phyloP scores from a whole-genome alignment of 2,888 invertebrate species.

The Pristionchus japonicus region DNA sequence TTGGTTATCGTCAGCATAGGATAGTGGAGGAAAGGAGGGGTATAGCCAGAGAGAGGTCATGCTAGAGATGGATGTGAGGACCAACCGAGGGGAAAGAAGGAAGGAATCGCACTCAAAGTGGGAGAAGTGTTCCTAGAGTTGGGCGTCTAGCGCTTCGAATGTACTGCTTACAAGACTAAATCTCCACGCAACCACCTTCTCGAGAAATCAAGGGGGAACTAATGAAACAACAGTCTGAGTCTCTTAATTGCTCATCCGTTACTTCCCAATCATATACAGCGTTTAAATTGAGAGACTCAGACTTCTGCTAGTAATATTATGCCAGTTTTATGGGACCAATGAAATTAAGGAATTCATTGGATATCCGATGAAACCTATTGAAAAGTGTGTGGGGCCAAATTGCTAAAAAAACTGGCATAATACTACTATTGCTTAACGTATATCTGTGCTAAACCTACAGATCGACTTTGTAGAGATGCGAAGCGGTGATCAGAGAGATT shows the following conservation, averaged over 20 bases:
- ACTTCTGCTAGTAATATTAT: too few relatives aligned
- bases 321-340: too few relatives aligned
- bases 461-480: constrained; percentile 74
- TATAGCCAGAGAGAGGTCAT: not conserved
- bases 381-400: too few relatives aligned
- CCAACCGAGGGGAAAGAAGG: not conserved
- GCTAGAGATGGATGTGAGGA: not conserved
- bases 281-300: too few relatives aligned
- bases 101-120: not conserved
- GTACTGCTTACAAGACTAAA: not conserved
- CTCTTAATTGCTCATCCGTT: not conserved
- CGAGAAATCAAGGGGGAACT: not conserved
- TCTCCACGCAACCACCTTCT: not conserved
- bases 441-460: constrained; percentile 61
- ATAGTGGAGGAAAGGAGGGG: not conserved
- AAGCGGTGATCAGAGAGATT: constrained; percentile 73
- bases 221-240: not conserved
- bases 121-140: not conserved
- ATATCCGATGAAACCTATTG: too few relatives aligned
- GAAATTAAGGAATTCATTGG: too few relatives aligned
- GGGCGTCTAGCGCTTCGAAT: not conserved
- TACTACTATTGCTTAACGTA: too few relatives aligned
- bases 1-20: not conserved
- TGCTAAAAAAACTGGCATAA: too few relatives aligned
- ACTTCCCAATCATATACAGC: too few relatives aligned